Percentiles rank a stretch among this genome's conserved stretches.
phyloP scores from a whole-genome alignment of 1,140 invertebrate genomes.

The Psilanteris sp. region DNA sequence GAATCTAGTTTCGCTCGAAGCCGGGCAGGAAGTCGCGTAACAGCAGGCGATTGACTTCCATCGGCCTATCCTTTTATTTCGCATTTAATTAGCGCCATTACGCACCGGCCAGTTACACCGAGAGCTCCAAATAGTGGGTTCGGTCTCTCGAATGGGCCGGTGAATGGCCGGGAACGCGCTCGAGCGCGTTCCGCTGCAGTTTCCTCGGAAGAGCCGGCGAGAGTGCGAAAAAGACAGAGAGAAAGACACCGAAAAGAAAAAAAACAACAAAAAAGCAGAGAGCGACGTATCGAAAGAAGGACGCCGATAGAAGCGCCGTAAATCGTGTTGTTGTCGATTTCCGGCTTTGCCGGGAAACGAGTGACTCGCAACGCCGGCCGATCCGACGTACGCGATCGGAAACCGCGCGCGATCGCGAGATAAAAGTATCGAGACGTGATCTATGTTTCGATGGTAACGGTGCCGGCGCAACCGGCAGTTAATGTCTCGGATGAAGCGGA shows the following conservation, averaged over 20 bases:
- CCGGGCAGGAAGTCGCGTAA: slow-evolving; percentile 62
- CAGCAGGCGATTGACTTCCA: slow-evolving; percentile 61
- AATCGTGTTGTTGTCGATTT: slow-evolving; percentile 59
- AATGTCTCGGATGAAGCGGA: slow-evolving; percentile 36
- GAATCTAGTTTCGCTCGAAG: slow-evolving; percentile 43
- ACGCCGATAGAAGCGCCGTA: slow-evolving; percentile 37
- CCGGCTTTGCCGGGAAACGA: slow-evolving; percentile 56
- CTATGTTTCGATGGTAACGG: slow-evolving; percentile 51
- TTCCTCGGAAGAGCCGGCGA: not conserved
- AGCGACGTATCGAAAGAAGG: not conserved
- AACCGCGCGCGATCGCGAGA: slow-evolving; percentile 44
- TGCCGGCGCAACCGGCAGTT: slow-evolving; percentile 48
- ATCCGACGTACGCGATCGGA: slow-evolving; percentile 36
- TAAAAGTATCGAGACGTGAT: slow-evolving; percentile 52
- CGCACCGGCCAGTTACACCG: slow-evolving; percentile 44
- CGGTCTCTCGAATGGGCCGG: slow-evolving; percentile 52
- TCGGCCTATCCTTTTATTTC: slow-evolving; percentile 67
- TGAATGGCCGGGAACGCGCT: slow-evolving; percentile 53
- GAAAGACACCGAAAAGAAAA: not conserved
- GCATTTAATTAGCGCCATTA: slow-evolving; percentile 71
- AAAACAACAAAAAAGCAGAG: not conserved
- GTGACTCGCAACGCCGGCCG: slow-evolving; percentile 22
- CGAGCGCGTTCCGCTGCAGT: slow-evolving; percentile 17
- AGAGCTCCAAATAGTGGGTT: slow-evolving; percentile 56
- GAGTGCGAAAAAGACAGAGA: slow-evolving; percentile 1